Base-by-base conservation (phyloP, 2,113 vertebrate genomes). In the Rutilus rutilus region DNA sequence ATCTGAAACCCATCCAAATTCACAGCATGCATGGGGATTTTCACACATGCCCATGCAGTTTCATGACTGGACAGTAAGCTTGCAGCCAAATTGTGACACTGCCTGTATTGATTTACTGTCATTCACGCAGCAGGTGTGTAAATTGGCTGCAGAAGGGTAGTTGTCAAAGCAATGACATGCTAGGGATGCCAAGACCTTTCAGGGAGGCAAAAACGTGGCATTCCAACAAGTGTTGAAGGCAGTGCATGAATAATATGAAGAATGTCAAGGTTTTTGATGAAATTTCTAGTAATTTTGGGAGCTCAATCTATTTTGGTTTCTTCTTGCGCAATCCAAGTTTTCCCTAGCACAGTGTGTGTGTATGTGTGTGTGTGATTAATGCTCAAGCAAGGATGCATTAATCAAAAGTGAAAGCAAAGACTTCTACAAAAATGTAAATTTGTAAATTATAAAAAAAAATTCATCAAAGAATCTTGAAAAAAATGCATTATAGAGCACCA, bases 81-180 rank as follows among this genome's bases (percentile, higher is more conserved):
- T 57, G 64, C 36, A 60, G 85, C 60, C 78, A 78, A 77, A 47
- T 39, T 82, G 62, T 36, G 52, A 64, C 82, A 19, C 59, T n/a
- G 71, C 78, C 65, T 54, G 64, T 78, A 84, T 86, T 86, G 85
- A 88, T 88, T 88, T 87, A 17, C 84, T 84, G 85, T 88, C 81
- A 73, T 60, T 81, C 85, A 57, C 62, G 15, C 65, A 50, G 81
- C 67, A 79, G 85, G 78, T 82, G 84, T 87, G 86, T 87, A 84
- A 87, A 79, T 84, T 89, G 84, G 78, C 80, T 86, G 42, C 78
- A 65, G 42, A 78, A 42, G 33, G 78, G 52, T 54, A 39, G 67
- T 74, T 82, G 81, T 74, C 82, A 60, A 62, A 15, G 45, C 78
- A 50, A 52, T 54, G 27, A 89, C 87, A 64, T 75, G 69, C 83